phyloP scores from a whole-genome alignment of 2,888 invertebrate genomes.

The Nineta flava region DNA sequence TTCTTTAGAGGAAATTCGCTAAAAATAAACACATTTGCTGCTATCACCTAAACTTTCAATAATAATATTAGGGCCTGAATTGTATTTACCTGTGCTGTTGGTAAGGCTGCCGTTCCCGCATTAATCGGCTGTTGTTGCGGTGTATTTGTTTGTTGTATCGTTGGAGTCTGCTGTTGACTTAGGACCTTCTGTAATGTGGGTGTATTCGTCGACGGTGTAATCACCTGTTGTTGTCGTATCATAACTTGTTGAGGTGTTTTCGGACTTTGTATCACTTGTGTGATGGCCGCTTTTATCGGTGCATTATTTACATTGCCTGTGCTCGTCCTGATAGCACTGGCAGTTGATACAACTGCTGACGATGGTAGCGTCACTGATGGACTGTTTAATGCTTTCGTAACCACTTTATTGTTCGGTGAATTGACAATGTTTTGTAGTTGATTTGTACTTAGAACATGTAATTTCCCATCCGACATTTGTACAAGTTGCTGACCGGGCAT shows the following conservation, averaged over 20 bases:
- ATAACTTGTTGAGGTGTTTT: constrained; percentile 21
- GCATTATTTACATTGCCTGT: constrained; percentile 17
- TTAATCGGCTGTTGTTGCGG: constrained; percentile 17
- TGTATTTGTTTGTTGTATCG: constrained; percentile 16
- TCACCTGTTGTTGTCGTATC: constrained; percentile 19
- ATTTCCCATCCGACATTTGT: constrained; percentile 83
- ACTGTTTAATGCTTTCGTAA: constrained; percentile 22
- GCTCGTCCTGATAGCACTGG: constrained; percentile 26
- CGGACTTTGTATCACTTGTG: constrained; percentile 9
- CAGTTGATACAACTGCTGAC: constrained; percentile 13
- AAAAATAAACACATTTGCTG: no score
- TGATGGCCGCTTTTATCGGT: constrained; percentile 17
- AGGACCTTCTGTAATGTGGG: constrained; percentile 27
- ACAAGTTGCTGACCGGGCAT: constrained; percentile 85
- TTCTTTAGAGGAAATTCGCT: no score
- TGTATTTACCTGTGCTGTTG: constrained; percentile 2
- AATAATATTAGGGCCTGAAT: no score
- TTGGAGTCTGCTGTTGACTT: constrained; percentile 17
- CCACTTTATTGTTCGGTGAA: constrained; percentile 13
- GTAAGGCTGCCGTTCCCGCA: background rate
- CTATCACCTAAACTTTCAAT: no score
- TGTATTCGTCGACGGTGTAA: constrained; percentile 12
- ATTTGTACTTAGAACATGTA: constrained; percentile 63
- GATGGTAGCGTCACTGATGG: constrained; percentile 15
- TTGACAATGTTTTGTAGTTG: constrained; percentile 27